Evolutionary conservation across 2,113 vertebrate genomes (phyloP).

Genomic region (Anguilla japonica): DNA sequence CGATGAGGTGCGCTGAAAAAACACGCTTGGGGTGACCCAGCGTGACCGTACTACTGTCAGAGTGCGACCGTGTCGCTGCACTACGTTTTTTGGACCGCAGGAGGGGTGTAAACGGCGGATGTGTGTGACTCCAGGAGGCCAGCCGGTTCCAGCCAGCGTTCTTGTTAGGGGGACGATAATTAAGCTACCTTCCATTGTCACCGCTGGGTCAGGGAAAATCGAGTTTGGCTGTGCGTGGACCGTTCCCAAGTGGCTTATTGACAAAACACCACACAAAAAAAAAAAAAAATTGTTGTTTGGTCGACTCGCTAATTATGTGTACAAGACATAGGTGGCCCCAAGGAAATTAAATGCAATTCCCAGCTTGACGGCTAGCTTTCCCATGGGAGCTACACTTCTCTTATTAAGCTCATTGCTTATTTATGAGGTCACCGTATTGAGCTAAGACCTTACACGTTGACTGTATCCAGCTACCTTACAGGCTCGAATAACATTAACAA

Average conservation of each 20-base stretch:
- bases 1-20: neutral
- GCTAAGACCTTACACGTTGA: neutral
- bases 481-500: neutral
- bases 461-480: neutral
- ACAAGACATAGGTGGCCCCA: constrained; percentile 88
- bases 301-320: constrained; percentile 95
- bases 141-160: constrained; percentile 71
- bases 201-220: constrained; percentile 91
- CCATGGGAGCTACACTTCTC: constrained; percentile 91
- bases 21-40: neutral
- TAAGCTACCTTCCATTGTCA: constrained; percentile 81
- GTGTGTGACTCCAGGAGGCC: constrained; percentile 50
- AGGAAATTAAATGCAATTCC: constrained; percentile 99
- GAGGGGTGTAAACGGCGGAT: neutral
- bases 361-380: constrained; percentile 82
- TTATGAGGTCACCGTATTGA: constrained; percentile 84
- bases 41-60: neutral
- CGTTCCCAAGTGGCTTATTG: constrained; percentile 93
- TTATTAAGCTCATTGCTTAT: constrained; percentile 96
- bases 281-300: constrained; percentile 83
- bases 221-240: constrained; percentile 95
- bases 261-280: constrained; percentile 78
- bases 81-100: neutral
- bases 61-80: neutral
- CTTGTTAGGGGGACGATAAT: constrained; percentile 91